Conservation (phyloP, 2,113 vertebrate species). For the Tetraodon nigroviridis region DNA sequence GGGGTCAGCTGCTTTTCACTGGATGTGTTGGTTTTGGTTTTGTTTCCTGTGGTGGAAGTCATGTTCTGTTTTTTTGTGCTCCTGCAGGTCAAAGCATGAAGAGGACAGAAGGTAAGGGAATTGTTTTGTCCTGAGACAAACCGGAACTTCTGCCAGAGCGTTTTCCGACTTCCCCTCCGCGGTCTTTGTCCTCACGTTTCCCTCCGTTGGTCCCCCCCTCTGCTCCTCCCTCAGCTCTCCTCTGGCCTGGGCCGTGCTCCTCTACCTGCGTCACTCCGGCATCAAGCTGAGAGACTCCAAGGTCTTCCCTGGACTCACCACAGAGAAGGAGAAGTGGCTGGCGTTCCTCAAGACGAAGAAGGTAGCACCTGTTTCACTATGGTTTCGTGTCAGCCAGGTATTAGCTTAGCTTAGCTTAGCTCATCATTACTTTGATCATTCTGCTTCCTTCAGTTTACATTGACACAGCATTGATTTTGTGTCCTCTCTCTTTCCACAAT, state of each 20-base stretch:
- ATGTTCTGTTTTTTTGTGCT: slow-evolving; percentile 16
- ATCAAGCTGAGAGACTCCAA: slow-evolving; percentile 83
- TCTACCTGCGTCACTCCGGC: slow-evolving; percentile 83
- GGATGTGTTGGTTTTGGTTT: slow-evolving; percentile 1
- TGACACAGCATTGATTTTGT: no score
- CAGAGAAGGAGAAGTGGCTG: slow-evolving; percentile 92
- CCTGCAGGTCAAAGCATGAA: slow-evolving; percentile 68
- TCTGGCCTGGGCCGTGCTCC: slow-evolving; percentile 83
- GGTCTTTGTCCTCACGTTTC: background rate
- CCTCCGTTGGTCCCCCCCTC: background rate
- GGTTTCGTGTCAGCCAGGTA: no score
- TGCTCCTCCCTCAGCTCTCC: slow-evolving; percentile 69
- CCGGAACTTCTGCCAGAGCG: background rate
- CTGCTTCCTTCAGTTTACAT: no score
- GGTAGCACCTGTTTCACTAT: slow-evolving; percentile 57
- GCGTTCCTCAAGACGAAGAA: slow-evolving; percentile 90
- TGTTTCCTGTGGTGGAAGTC: background rate
- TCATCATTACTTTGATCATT: no score
- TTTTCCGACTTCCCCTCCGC: background rate
- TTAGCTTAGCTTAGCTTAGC: no score
- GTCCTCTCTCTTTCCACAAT: no score
- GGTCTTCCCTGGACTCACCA: slow-evolving; percentile 70
- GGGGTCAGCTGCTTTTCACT: background rate
- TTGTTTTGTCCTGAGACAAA: background rate
- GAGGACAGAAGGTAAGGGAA: slow-evolving; percentile 67